Percentiles rank a stretch among this genome's conserved stretches.
phyloP scores from a whole-genome alignment of 30 jellyfish, hydroid and myxozoan genomes.

The Chironex yamaguchii region DNA sequence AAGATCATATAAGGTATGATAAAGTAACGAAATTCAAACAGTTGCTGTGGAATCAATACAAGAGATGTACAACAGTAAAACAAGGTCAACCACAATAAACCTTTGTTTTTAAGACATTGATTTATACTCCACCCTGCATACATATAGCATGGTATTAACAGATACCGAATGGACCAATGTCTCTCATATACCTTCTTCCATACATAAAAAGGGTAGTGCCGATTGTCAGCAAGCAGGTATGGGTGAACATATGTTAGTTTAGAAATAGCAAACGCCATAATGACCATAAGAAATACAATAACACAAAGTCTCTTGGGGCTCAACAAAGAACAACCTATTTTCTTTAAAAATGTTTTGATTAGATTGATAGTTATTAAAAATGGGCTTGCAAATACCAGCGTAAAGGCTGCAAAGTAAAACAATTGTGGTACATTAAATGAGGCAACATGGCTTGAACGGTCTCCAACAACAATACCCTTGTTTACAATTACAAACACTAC shows the following conservation, averaged over 20 bases:
- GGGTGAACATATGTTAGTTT: constrained; percentile 79
- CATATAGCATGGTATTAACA: constrained; percentile 69
- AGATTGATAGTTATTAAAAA: constrained; percentile 30
- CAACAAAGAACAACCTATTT: neutral
- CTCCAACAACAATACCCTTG: constrained; percentile 97
- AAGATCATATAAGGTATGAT: constrained; percentile 81
- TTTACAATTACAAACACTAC: constrained; percentile 72
- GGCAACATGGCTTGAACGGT: constrained; percentile 92
- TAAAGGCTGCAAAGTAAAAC: constrained; percentile 77
- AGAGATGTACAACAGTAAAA: constrained; percentile 25
- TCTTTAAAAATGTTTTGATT: neutral
- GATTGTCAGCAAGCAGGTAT: constrained; percentile 91
- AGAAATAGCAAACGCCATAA: constrained; percentile 1
- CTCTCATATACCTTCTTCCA: constrained; percentile 82
- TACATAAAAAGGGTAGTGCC: constrained; percentile 90
- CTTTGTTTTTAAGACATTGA: constrained; percentile 12
- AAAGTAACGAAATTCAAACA: constrained; percentile 87
- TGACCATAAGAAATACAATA: neutral
- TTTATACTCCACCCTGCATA: constrained; percentile 27
- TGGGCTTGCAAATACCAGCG: constrained; percentile 68
- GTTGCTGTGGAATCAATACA: constrained; percentile 93
- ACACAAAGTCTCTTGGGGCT: no score
- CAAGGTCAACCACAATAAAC: constrained; percentile 62
- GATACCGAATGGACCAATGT: constrained; percentile 73
- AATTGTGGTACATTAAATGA: constrained; percentile 82